These are phyloP conservation scores for Drosophila meridiana DNA, from an alignment of 2,888 invertebrate species.

Conservation along the genomic window DNA sequence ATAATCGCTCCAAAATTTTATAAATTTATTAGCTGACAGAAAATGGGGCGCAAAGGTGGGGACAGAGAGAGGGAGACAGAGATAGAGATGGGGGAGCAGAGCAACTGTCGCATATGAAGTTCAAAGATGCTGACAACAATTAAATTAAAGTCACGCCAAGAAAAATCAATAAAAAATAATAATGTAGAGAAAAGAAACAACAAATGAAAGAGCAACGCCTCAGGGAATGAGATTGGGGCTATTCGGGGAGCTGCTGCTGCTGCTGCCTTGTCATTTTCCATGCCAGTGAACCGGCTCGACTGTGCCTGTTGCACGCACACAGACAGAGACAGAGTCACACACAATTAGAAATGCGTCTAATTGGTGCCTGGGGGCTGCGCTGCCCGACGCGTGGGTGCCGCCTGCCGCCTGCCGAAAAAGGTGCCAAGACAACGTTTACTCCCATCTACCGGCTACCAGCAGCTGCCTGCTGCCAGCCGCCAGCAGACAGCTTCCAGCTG, in stretches of 20 bases:
- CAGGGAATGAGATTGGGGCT: constrained; percentile 10
- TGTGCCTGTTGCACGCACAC: constrained; percentile 51
- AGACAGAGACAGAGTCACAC: constrained; percentile 22
- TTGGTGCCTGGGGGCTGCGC: constrained; percentile 59
- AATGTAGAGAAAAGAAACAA: constrained; percentile 6
- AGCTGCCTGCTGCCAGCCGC: too few species aligned
- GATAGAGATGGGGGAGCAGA: background rate
- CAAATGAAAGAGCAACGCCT: constrained; percentile 34
- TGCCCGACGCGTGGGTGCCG: constrained; percentile 14
- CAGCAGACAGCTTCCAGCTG: background rate
- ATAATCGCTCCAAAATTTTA: constrained; percentile 74
- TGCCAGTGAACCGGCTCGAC: constrained; percentile 66
- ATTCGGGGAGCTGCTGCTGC: constrained; percentile 18
- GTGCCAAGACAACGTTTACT: constrained; percentile 24
- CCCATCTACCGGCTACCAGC: background rate
- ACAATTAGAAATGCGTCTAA: constrained; percentile 64
- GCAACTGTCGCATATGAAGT: constrained; percentile 42
- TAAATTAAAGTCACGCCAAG: constrained; percentile 74
- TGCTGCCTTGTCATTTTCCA: constrained; percentile 64
- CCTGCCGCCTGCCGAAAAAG: background rate
- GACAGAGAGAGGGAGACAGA: background rate
- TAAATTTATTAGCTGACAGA: constrained; percentile 70
- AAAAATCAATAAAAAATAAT: constrained; percentile 67
- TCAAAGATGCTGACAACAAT: constrained; percentile 82
- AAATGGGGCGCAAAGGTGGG: background rate